Conservation (phyloP, 2,888 invertebrate genomes). For the Osmoderma eremita region DNA sequence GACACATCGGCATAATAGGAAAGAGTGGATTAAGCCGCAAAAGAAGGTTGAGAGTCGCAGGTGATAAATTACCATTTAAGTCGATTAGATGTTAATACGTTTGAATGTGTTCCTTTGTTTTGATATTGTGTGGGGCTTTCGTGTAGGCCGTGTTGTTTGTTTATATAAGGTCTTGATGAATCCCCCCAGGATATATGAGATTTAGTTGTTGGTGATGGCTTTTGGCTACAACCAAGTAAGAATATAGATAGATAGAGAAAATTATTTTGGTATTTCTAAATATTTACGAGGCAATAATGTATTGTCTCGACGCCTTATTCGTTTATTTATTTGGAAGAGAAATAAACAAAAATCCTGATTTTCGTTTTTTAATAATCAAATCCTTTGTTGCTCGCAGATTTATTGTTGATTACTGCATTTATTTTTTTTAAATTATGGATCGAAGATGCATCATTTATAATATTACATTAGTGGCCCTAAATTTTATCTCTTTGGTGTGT, state of each 20-base stretch:
- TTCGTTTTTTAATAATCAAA: neutral
- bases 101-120: no score
- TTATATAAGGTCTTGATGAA: no score
- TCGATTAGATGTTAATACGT: no score
- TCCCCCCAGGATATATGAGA: no score
- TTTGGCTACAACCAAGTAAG: constrained; percentile 4
- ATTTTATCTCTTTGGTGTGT: constrained; percentile 56
- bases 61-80: no score
- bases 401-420: neutral
- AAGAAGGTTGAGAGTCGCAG: no score
- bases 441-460: constrained; percentile 10
- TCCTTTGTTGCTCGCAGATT: no score
- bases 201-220: no score
- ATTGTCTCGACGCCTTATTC: neutral
- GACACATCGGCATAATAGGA: no score
- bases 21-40: no score
- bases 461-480: constrained; percentile 47
- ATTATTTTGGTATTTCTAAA: neutral
- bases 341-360: constrained; percentile 2
- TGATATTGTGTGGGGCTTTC: no score
- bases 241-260: neutral
- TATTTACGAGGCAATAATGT: neutral
- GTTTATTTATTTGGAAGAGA: neutral
- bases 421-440: constrained; percentile 2
- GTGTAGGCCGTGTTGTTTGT: no score